Evolutionary conservation across 2,888 invertebrate genomes (phyloP).

Genomic region (Lathronympha strigana): DNA sequence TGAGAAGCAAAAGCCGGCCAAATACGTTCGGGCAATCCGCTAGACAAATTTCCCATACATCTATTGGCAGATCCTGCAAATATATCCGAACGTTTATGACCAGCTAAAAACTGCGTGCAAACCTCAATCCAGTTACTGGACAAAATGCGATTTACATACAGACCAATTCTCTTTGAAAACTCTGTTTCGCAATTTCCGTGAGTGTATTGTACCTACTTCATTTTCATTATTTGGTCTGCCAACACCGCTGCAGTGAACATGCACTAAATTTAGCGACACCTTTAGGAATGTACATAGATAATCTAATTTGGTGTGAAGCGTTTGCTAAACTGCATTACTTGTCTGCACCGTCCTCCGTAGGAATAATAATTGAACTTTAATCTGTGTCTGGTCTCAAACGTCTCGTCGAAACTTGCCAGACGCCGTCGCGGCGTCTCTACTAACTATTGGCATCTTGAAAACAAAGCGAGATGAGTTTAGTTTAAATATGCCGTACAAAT

Average conservation of each 20-base stretch:
- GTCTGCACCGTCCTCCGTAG: neutral
- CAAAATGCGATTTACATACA: neutral
- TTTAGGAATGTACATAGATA: neutral
- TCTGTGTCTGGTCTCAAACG: constrained; percentile 23
- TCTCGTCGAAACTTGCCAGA: constrained; percentile 32
- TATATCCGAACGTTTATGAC: too few relatives aligned
- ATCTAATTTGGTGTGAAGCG: constrained; percentile 3
- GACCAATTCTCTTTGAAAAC: neutral
- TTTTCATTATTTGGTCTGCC: neutral
- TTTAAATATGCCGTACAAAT: constrained; percentile 3
- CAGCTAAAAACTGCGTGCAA: constrained; percentile 2
- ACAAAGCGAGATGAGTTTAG: constrained; percentile 11
- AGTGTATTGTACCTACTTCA: neutral
- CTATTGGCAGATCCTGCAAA: too few relatives aligned
- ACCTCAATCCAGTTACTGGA: constrained; percentile 1
- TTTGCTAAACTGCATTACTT: neutral
- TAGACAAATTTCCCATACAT: too few relatives aligned
- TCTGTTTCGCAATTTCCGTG: neutral
- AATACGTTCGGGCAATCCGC: too few relatives aligned
- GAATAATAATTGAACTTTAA: constrained; percentile 21
- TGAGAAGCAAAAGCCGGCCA: too few relatives aligned
- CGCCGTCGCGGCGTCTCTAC: constrained; percentile 12
- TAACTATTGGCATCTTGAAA: constrained; percentile 24
- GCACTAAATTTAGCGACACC: neutral
- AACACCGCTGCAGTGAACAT: neutral